These are phyloP conservation scores for Todiramphus chloris DNA, from an alignment of 2,113 vertebrate genomes.

Conservation along the genomic window DNA sequence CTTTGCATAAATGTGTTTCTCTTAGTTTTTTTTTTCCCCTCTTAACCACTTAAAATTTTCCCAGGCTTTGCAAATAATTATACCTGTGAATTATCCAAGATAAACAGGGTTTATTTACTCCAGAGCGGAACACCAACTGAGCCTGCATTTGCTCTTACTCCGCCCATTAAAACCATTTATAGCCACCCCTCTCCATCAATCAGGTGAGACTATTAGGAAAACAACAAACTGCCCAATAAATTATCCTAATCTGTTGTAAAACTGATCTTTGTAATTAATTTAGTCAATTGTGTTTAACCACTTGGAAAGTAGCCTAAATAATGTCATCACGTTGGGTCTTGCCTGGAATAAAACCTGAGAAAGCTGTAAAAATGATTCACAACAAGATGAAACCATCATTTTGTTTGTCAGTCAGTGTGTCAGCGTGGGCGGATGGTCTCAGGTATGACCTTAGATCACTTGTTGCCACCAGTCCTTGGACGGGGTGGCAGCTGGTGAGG, in stretches of 20 bases:
- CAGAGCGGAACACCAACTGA: background rate
- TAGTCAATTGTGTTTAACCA: slow-evolving; percentile 50
- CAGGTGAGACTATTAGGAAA: slow-evolving; percentile 52
- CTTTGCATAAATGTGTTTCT: background rate
- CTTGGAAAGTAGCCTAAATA: slow-evolving; percentile 35
- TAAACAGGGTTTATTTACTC: background rate
- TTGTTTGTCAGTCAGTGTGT: background rate
- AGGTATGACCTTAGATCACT: background rate
- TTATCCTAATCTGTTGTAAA: slow-evolving; percentile 47
- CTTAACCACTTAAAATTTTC: background rate
- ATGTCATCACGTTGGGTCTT: background rate
- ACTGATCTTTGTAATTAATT: slow-evolving; percentile 55
- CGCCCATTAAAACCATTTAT: slow-evolving; percentile 45
- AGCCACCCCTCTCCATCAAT: slow-evolving; percentile 38
- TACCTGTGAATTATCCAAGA: background rate
- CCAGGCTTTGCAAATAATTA: background rate
- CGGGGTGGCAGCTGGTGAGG: background rate
- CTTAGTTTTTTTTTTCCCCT: background rate
- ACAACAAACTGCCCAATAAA: slow-evolving; percentile 53
- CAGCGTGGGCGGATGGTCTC: background rate
- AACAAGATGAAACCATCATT: background rate
- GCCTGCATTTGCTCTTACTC: background rate
- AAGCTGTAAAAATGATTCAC: background rate
- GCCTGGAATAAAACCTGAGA: slow-evolving; percentile 4
- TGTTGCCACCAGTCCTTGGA: background rate